Conservation (phyloP, 2,888 invertebrate genomes). For the Mesodorylaimus sp. region DNA sequence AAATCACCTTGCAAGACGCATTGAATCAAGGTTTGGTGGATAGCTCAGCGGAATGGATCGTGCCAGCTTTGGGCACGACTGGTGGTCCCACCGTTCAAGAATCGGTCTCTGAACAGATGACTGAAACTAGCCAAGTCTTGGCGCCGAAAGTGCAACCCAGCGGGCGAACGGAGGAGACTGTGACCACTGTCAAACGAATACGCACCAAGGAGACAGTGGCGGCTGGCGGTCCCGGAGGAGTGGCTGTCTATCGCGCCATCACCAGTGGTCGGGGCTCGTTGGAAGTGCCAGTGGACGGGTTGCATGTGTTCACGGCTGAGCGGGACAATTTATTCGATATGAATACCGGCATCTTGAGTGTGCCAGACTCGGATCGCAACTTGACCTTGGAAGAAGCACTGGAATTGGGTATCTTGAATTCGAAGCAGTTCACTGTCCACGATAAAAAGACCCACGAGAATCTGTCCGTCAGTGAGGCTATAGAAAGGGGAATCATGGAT, state of each 20-base stretch:
- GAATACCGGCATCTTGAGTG: slow-evolving; percentile 57
- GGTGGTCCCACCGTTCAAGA: slow-evolving; percentile 29
- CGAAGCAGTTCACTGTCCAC: slow-evolving; percentile 54
- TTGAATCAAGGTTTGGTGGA: slow-evolving; percentile 28
- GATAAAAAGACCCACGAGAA: slow-evolving; percentile 62
- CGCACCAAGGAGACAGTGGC: slow-evolving; percentile 27
- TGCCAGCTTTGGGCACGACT: slow-evolving; percentile 20
- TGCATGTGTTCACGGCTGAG: slow-evolving; percentile 64
- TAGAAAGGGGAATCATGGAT: slow-evolving; percentile 47
- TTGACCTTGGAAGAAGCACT: slow-evolving; percentile 60
- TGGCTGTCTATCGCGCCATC: slow-evolving; percentile 26
- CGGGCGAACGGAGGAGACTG: slow-evolving; percentile 20
- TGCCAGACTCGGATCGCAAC: slow-evolving; percentile 64
- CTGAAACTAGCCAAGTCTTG: slow-evolving; percentile 28
- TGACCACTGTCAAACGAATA: slow-evolving; percentile 28
- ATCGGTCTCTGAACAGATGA: slow-evolving; percentile 25
- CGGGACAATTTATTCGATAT: slow-evolving; percentile 62
- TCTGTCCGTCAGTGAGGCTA: slow-evolving; percentile 62
- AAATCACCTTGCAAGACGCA: slow-evolving; percentile 35
- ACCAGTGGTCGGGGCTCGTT: slow-evolving; percentile 33
- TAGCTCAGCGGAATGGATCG: slow-evolving; percentile 29
- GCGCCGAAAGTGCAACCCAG: slow-evolving; percentile 22
- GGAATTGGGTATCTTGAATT: slow-evolving; percentile 51
- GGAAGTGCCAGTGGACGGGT: slow-evolving; percentile 63
- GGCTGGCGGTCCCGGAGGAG: slow-evolving; percentile 23